phyloP scores from a whole-genome alignment of 2,888 invertebrate species.

The Sacculina carcini region DNA sequence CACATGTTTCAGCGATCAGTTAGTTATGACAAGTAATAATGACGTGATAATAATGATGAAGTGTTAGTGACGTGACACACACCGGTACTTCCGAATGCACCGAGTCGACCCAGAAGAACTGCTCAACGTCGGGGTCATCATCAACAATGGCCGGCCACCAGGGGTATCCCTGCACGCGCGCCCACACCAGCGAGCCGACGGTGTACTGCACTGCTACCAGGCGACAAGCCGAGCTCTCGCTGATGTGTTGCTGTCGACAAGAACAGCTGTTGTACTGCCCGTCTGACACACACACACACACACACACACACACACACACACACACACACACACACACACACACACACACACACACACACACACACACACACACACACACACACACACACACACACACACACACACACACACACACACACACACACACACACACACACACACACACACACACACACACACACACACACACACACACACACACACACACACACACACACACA shows the following conservation, averaged over 20 bases:
- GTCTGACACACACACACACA: conserved; percentile 19
- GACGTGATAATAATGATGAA: background rate
- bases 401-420: too few species aligned
- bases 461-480: too few species aligned
- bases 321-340: too few species aligned
- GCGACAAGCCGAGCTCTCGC: conserved; percentile 25
- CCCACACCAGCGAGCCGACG: conserved; percentile 40
- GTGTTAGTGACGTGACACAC: background rate
- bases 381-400: too few species aligned
- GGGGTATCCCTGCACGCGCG: conserved; percentile 30
- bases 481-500: too few species aligned
- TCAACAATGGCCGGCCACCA: conserved; percentile 49
- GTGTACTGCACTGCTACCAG: conserved; percentile 31
- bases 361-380: too few species aligned
- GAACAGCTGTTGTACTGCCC: conserved; percentile 25
- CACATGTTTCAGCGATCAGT: background rate
- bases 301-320: too few species aligned
- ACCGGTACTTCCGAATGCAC: conserved; percentile 6
- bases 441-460: too few species aligned
- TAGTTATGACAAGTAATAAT: background rate
- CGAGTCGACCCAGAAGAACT: conserved; percentile 31
- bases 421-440: too few species aligned
- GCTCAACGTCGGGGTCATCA: conserved; percentile 33
- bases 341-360: too few species aligned
- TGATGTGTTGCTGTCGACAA: conserved; percentile 24